Percentiles rank a stretch among this genome's conserved stretches.
These are phyloP conservation scores for Caenorhabditis wallacei DNA, from an alignment of 2,888 invertebrate species.

Conservation along the genomic window DNA sequence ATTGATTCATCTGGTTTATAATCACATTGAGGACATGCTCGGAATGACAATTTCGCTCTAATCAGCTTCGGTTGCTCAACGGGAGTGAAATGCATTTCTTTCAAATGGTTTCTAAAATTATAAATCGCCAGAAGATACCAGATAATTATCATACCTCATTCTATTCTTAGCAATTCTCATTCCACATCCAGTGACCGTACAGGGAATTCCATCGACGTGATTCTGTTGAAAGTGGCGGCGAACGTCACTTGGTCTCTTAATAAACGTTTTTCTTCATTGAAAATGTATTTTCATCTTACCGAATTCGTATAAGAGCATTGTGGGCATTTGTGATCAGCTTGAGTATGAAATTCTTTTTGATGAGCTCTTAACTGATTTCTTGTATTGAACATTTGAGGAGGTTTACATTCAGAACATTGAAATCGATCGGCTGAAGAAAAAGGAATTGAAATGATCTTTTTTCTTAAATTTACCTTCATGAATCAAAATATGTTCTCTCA, in stretches of 20 bases:
- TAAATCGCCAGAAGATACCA: neutral
- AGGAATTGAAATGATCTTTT: neutral
- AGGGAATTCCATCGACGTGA: constrained; percentile 66
- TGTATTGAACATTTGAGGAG: constrained; percentile 22
- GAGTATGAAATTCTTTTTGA: constrained; percentile 33
- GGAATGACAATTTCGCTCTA: constrained; percentile 6
- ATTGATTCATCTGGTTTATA: constrained; percentile 34
- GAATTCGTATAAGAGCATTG: constrained; percentile 41
- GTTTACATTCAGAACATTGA: constrained; percentile 29
- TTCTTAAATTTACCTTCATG: constrained; percentile 28
- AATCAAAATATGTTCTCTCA: constrained; percentile 19
- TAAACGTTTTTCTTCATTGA: neutral
- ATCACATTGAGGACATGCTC: constrained; percentile 55
- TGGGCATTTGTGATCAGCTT: constrained; percentile 49
- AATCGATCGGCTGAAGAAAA: constrained; percentile 30
- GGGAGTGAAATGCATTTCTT: constrained; percentile 17
- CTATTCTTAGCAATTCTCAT: constrained; percentile 60
- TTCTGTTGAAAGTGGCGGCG: constrained; percentile 56
- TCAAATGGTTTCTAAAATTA: constrained; percentile 45
- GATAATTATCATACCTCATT: constrained; percentile 49
- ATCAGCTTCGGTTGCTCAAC: neutral
- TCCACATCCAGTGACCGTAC: constrained; percentile 67
- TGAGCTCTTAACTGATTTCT: constrained; percentile 52
- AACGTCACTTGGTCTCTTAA: constrained; percentile 51
- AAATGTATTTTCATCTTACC: constrained; percentile 3